Percentiles rank a stretch among this genome's conserved stretches.
Conservation (phyloP, 2,888 invertebrate genomes). For the Netelia fuscicornis region DNA sequence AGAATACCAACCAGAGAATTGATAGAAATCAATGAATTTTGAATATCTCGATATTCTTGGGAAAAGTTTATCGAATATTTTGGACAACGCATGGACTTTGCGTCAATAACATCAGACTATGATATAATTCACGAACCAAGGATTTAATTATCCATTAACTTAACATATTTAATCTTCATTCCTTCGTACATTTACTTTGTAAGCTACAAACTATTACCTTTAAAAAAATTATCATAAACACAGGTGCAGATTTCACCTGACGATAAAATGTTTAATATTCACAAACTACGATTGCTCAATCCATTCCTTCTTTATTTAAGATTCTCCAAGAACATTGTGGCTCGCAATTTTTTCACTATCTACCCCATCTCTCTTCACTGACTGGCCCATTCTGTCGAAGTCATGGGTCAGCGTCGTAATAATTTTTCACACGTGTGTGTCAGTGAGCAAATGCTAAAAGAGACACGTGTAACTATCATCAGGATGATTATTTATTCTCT, state of each 20-base stretch:
- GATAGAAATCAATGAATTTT: conserved; percentile 57
- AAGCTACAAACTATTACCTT: neutral
- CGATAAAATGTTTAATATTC: neutral
- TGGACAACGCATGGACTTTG: neutral
- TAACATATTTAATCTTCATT: neutral
- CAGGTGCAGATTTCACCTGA: neutral
- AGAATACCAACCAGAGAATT: conserved; percentile 47
- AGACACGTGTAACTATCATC: no score
- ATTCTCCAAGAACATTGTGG: no score
- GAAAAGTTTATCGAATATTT: neutral
- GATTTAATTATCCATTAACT: neutral
- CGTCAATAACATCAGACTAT: neutral
- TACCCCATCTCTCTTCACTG: no score
- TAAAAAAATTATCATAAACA: neutral
- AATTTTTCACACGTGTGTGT: no score
- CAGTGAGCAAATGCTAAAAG: no score
- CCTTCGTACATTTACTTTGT: neutral
- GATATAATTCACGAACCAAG: neutral
- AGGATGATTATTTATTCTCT: no score
- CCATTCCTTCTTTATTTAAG: no score
- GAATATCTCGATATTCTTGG: neutral
- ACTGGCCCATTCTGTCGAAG: no score
- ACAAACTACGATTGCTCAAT: no score
- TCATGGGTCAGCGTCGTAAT: no score
- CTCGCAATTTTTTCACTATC: no score